Base-by-base conservation (phyloP, 2,797 vertebrate genomes). In the Karalla daura region DNA sequence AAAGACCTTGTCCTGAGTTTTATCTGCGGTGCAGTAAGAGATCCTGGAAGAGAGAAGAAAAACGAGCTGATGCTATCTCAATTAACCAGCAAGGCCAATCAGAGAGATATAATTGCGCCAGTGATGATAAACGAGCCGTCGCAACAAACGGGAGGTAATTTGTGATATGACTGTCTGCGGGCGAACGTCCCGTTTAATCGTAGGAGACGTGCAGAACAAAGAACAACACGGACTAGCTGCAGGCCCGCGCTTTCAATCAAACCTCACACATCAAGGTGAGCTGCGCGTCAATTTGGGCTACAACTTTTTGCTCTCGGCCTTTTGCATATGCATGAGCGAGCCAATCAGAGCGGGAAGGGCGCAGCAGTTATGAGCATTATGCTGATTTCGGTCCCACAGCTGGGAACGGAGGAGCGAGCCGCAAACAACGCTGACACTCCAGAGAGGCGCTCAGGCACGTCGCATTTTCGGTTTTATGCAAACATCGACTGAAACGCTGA, bases 1-100 rank as follows among this genome's bases (percentile, higher is more conserved):
- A 12, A 98, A 98, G 47, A 98, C 96, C 71, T 98, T 98, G 87
- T 97, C 96, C 90, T 98, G 96, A 89, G 95, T 94, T 93, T 97
- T 98, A 86, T 98, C 96, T 11, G 96, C 96, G 17, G 96, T 97
- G 90, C 96, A 98, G 86, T 98, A 98, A 2, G 96, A 98, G 74
- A 98, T 98, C 91, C 96, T 98, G 90, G 1, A 78, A 63, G 27
- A 62, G 17, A 55, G 12, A 5, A 66, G 2, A 21, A 0, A 47
- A 3, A 36, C 37, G 4, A 25, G 49, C 17, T 23, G 11, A 17
- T 7, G 20, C 66, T 15, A 60, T 21, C 46, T 0, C 2, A 12
- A 6, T 61, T 5, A 14, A 53, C 3, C 9, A 50, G 30, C 28
- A 20, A 18, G 0, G 36, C 61, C 17, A 54, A 35, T 36, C 18